Percentiles rank a stretch among this genome's conserved stretches.
Conservation (phyloP, 1,140 invertebrate species). For the Schlechtendalia chinensis region DNA sequence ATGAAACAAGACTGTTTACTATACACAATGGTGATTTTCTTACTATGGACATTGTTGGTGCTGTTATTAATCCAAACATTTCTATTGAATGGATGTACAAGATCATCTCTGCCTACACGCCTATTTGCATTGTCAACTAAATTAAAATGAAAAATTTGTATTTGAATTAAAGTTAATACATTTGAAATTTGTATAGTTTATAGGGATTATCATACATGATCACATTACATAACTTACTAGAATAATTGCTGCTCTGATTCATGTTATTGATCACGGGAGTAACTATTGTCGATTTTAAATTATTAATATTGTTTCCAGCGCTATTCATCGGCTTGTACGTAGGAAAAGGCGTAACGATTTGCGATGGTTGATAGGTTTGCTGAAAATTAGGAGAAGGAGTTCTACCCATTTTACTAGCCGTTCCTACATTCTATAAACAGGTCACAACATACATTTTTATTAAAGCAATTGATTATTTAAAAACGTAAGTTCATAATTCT, state of each 20-base stretch:
- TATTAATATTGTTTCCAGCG: not conserved
- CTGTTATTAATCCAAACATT: slow-evolving; percentile 42
- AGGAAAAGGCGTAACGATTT: slow-evolving; percentile 28
- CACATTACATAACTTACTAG: slow-evolving; percentile 26
- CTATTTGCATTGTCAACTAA: slow-evolving; percentile 42
- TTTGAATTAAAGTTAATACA: too few relatives aligned
- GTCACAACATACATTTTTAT: not conserved
- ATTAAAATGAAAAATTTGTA: not conserved
- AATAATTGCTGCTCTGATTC: slow-evolving; percentile 28
- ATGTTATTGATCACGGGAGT: slow-evolving; percentile 6
- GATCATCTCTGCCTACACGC: not conserved
- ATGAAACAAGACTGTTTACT: too few relatives aligned
- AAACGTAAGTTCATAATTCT: too few relatives aligned
- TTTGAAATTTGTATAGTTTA: too few relatives aligned
- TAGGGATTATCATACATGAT: too few relatives aligned
- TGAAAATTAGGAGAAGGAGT: slow-evolving; percentile 35
- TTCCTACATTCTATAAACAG: slow-evolving; percentile 25
- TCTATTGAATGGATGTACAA: not conserved
- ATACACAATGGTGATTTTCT: slow-evolving; percentile 4
- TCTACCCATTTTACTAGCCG: slow-evolving; percentile 29
- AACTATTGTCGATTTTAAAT: slow-evolving; percentile 1
- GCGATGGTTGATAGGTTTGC: slow-evolving; percentile 30
- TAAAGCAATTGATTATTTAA: not conserved
- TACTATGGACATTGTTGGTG: slow-evolving; percentile 28
- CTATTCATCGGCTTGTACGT: slow-evolving; percentile 29